Percentiles rank a stretch among this genome's conserved stretches.
phyloP scores from a whole-genome alignment of 2,113 vertebrate species.

The Zosterops hypoxanthus region DNA sequence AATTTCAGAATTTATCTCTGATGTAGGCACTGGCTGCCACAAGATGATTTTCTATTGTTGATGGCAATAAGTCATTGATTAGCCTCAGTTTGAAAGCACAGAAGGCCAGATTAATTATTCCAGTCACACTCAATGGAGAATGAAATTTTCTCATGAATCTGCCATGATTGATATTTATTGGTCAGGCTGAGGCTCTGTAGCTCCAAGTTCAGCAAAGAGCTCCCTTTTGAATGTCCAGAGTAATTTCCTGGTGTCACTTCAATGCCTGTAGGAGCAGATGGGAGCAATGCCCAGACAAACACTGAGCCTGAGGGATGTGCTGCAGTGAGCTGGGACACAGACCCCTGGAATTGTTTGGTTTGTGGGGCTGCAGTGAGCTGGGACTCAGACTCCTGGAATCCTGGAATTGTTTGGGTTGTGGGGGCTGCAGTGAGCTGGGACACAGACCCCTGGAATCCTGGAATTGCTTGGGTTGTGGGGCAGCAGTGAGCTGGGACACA shows the following conservation, averaged over 20 bases:
- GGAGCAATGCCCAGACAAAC: fast-evolving
- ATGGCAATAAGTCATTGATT: not conserved
- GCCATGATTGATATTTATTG: not conserved
- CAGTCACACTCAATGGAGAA: not conserved
- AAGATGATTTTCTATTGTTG: not conserved
- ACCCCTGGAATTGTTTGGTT: not conserved
- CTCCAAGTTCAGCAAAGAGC: not conserved
- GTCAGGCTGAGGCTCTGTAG: not conserved
- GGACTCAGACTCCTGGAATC: not conserved
- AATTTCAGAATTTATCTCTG: not conserved
- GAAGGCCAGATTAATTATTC: not conserved
- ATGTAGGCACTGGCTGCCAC: not conserved
- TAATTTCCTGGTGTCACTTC: too few relatives aligned
- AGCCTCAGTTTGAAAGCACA: not conserved
- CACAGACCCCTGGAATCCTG: not conserved
- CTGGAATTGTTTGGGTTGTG: not conserved
- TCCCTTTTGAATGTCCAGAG: not conserved
- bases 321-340: not conserved
- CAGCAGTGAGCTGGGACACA: too few relatives aligned
- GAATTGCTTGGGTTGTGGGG: not conserved
- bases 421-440: not conserved
- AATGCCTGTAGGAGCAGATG: not conserved
- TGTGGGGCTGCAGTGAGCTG: not conserved
- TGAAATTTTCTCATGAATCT: not conserved
- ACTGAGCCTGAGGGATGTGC: not conserved